phyloP scores from a whole-genome alignment of 1,140 invertebrate genomes.

The Bombyx mori region DNA sequence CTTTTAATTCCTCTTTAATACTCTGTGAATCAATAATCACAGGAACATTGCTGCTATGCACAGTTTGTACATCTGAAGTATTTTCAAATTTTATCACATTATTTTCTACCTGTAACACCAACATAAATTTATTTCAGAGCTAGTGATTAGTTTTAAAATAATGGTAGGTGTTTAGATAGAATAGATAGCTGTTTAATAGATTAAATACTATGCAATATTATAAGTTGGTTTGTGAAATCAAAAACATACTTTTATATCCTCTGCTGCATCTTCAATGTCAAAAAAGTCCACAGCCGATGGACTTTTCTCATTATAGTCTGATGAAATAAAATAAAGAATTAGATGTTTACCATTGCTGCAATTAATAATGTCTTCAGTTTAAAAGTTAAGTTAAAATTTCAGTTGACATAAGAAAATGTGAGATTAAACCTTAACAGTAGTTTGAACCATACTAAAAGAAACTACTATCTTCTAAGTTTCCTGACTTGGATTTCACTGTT shows the following conservation, averaged over 20 bases:
- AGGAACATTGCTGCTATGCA: background rate
- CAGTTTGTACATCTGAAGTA: background rate
- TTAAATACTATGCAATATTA: too few relatives aligned
- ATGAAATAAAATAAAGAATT: conserved; percentile 19
- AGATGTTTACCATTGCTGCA: background rate
- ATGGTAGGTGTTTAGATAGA: background rate
- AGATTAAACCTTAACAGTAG: too few relatives aligned
- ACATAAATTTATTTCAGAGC: background rate
- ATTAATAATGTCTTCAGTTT: background rate
- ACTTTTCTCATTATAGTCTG: conserved; percentile 69
- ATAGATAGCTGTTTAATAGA: background rate
- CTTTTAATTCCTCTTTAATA: conserved; percentile 10
- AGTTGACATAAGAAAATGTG: too few relatives aligned
- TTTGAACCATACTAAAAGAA: too few relatives aligned
- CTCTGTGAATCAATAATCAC: background rate
- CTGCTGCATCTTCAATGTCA: conserved; percentile 91
- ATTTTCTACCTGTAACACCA: background rate
- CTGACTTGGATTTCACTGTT: too few relatives aligned
- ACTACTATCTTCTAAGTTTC: too few relatives aligned
- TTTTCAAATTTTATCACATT: background rate
- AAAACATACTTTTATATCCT: conserved; percentile 74
- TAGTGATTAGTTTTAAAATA: background rate
- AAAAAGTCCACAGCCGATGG: conserved; percentile 92
- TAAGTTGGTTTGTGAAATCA: conserved; percentile 7
- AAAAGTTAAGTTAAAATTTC: too few relatives aligned